Conservation (phyloP, 2,797 vertebrate genomes). For the Argya squamiceps region DNA sequence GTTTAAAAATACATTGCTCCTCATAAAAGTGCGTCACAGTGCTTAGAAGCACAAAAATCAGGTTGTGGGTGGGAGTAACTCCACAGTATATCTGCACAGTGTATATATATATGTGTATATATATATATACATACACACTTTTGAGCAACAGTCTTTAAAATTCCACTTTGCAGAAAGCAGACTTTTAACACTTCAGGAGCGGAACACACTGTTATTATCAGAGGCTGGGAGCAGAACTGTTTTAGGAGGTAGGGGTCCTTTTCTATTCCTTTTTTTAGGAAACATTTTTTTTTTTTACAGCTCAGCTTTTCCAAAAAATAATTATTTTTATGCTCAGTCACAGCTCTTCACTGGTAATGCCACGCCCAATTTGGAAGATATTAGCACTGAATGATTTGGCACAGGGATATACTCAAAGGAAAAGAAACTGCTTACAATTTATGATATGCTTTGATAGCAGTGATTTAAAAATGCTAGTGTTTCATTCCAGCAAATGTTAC, state of each 20-base stretch:
- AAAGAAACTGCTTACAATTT: conserved; percentile 19
- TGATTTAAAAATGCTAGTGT: neutral
- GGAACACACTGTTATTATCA: neutral
- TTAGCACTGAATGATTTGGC: neutral
- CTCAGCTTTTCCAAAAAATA: neutral
- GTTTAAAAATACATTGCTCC: neutral
- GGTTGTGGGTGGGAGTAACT: conserved; percentile 14
- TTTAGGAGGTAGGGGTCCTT: neutral
- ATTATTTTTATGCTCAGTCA: conserved; percentile 4
- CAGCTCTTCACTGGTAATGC: neutral
- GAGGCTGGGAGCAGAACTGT: neutral
- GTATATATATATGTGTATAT: accelerated
- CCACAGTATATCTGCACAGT: neutral
- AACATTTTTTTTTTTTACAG: neutral
- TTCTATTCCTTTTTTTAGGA: neutral
- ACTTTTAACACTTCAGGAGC: neutral
- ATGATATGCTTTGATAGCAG: neutral
- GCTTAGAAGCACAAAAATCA: neutral
- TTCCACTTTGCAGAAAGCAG: neutral
- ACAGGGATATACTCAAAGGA: neutral
- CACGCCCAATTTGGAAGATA: neutral
- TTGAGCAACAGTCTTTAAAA: neutral
- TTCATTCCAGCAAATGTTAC: conserved; percentile 38
- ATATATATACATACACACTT: accelerated
- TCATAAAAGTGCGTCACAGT: conserved; percentile 13